Evolutionary conservation across 2,888 invertebrate species (phyloP), one percentile per base, ranked within the genome.

Genomic region (Philereme transversata): DNA sequence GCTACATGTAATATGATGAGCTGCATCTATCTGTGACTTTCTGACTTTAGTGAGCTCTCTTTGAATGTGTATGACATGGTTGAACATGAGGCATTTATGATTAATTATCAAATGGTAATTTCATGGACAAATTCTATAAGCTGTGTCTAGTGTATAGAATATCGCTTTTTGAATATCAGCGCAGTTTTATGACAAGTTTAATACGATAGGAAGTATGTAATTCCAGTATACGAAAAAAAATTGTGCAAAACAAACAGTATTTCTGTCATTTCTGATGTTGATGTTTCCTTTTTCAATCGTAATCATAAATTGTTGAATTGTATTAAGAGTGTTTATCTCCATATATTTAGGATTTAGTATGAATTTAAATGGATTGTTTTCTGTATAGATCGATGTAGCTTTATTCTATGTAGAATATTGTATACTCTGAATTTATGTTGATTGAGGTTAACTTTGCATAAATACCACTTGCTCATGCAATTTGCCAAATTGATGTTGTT

Each of bases 1-100:
- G 90, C 83, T 89, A 86, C 90, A 73, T 91, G 73, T 86, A 87
- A 56, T 8, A 51, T 59, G 47, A 33, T 59, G 63, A 59, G 59
- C 59, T 57, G 56, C 43, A 52, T 52, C 44, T 63, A 34, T 59
- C 43, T 59, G 56, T 63, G 63, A 63, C 59, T 59, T 63, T 63
- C 62, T 47, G 43, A 59, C 46, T 63, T 74, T 72, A 78, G 66
- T 74, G 72, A 76, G 80, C 80, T 82, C 80, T 84, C 79, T 82
- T 75, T 70, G 71, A 68, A 74, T 77, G 68, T 71, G 72, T 74
- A 72, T 74, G 73, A 66, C 60, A 60, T 76, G 71, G 64, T 69
- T 75, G 72, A 71, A 68, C 70, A 78, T 71, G 74, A 76, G 72
- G 81, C 82, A 84, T 82, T 83, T 84, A 78, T 77, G 69, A 77